These are phyloP conservation scores for Philhelius pedissequus DNA, from an alignment of 2,888 invertebrate genomes.

Conservation along the genomic window DNA sequence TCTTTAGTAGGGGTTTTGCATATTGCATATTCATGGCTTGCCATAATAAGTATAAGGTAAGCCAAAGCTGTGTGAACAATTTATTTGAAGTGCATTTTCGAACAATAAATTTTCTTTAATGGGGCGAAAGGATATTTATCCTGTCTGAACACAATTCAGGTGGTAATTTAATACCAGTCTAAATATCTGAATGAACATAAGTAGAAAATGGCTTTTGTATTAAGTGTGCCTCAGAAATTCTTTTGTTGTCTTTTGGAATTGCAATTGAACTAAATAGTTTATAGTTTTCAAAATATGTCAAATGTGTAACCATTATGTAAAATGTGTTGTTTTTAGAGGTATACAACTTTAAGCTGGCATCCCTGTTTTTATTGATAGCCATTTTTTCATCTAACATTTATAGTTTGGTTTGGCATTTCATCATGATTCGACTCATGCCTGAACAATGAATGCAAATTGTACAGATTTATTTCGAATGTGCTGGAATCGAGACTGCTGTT, in stretches of 20 bases:
- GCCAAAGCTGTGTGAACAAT: conserved; percentile 47
- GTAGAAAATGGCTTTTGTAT: conserved; percentile 13
- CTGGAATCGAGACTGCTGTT: no score
- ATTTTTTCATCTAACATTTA: no score
- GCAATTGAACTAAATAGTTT: not conserved
- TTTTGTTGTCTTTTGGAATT: not conserved
- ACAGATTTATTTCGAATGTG: no score
- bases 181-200: not conserved
- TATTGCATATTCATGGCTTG: conserved; percentile 50
- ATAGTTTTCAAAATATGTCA: no score
- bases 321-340: no score
- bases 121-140: conserved; percentile 57
- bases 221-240: not conserved
- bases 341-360: no score
- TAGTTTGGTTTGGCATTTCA: no score
- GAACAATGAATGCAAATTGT: no score
- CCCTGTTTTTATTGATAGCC: no score
- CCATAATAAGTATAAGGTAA: not conserved
- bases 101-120: conserved; percentile 59
- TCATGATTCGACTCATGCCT: no score
- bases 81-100: conserved; percentile 57
- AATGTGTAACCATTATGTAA: no score
- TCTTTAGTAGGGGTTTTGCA: not conserved
- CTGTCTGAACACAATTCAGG: conserved; percentile 54
- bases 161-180: conserved; percentile 38